phyloP scores from a whole-genome alignment of 2,888 invertebrate genomes.

The Eudasyphora cyanicolor region DNA sequence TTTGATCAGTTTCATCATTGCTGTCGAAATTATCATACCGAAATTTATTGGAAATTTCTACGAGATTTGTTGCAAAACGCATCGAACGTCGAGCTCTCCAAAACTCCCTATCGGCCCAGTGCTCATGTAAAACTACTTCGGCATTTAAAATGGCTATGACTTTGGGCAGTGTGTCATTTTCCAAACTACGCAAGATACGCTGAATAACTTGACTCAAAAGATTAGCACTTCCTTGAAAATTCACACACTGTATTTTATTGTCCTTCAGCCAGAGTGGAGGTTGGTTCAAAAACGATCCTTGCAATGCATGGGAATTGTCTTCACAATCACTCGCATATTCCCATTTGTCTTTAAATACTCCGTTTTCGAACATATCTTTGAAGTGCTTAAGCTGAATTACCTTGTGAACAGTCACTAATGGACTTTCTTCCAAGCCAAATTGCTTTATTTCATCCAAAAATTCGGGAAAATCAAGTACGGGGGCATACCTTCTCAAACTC shows the following conservation, averaged over 20 bases:
- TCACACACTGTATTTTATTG: slow-evolving; percentile 85
- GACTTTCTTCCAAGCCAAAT: slow-evolving; percentile 70
- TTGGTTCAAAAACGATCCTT: slow-evolving; percentile 84
- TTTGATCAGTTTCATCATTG: slow-evolving; percentile 82
- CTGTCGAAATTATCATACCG: slow-evolving; percentile 84
- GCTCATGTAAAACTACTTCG: slow-evolving; percentile 92
- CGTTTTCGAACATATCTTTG: slow-evolving; percentile 90
- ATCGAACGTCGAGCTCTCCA: slow-evolving; percentile 95
- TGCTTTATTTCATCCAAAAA: slow-evolving; percentile 84
- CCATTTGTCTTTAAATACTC: slow-evolving; percentile 91
- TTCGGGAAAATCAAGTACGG: slow-evolving; percentile 91
- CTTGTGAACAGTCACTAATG: slow-evolving; percentile 84
- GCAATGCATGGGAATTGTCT: slow-evolving; percentile 68
- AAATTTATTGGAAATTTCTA: slow-evolving; percentile 85
- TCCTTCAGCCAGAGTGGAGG: slow-evolving; percentile 84
- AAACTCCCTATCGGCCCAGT: slow-evolving; percentile 90
- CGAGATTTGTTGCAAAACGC: slow-evolving; percentile 89
- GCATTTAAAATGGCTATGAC: slow-evolving; percentile 82
- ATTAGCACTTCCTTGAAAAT: slow-evolving; percentile 89
- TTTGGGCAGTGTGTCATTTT: slow-evolving; percentile 64
- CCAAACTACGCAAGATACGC: slow-evolving; percentile 50
- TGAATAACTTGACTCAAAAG: slow-evolving; percentile 82
- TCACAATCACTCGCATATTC: slow-evolving; percentile 85
- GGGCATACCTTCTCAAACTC: slow-evolving; percentile 87
- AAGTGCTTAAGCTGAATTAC: slow-evolving; percentile 92